Evolutionary conservation across 2,113 vertebrate species (phyloP).

Genomic region (Mustelus asterias): DNA sequence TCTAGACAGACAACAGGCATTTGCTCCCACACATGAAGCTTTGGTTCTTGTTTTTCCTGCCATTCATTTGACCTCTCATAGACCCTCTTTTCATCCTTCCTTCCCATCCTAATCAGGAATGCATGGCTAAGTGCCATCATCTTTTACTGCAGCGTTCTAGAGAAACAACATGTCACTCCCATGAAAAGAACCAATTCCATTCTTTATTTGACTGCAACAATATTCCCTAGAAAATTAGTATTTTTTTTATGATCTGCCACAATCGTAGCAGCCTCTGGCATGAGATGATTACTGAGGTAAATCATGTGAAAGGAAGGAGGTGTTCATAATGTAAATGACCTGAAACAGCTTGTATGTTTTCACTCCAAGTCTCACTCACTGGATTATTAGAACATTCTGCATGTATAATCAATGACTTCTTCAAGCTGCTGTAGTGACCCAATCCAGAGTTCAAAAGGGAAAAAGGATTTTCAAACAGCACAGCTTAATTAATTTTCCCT

Average conservation of each 20-base stretch:
- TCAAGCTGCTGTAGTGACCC: conserved; percentile 32
- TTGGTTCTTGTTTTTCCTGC: conserved; percentile 23
- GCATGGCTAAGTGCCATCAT: conserved; percentile 37
- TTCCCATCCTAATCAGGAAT: conserved; percentile 41
- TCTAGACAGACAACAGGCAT: not conserved
- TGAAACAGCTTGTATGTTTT: conserved; percentile 46
- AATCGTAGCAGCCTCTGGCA: conserved; percentile 41
- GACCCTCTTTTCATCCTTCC: conserved; percentile 18
- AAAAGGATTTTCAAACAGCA: not conserved
- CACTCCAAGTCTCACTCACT: conserved; percentile 38
- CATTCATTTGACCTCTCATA: conserved; percentile 34
- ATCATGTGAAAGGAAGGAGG: conserved; percentile 40
- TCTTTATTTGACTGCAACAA: conserved; percentile 40
- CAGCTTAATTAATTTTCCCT: conserved; percentile 44
- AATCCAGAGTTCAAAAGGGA: conserved; percentile 35
- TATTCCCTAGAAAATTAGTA: conserved; percentile 44
- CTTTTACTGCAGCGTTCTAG: conserved; percentile 35
- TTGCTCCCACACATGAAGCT: not conserved
- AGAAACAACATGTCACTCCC: conserved; percentile 39
- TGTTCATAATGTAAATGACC: conserved; percentile 42
- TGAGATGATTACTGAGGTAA: conserved; percentile 44
- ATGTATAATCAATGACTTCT: conserved; percentile 39
- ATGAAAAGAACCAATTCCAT: conserved; percentile 41
- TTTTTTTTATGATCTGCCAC: conserved; percentile 42
- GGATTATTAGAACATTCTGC: conserved; percentile 35